phyloP scores from a whole-genome alignment of 92 coral and sea anemone species.

The Blastomussa wellsi region DNA sequence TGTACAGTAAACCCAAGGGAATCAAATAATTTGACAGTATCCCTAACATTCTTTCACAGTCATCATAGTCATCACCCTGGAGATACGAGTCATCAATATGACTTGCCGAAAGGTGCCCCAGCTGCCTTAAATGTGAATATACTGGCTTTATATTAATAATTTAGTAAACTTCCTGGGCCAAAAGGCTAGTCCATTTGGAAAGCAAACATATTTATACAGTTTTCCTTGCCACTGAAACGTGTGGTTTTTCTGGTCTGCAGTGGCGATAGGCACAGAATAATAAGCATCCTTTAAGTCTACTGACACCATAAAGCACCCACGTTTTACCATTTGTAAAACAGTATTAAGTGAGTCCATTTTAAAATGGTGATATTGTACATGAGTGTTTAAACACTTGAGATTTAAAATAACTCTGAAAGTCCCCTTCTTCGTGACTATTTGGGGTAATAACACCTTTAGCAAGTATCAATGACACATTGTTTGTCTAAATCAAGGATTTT shows the following conservation, averaged over 20 bases:
- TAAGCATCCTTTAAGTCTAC: slow-evolving; percentile 51
- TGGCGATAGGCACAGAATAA: slow-evolving; percentile 49
- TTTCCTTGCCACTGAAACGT: slow-evolving; percentile 51
- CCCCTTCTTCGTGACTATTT: neutral
- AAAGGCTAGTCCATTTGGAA: slow-evolving; percentile 57
- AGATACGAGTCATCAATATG: slow-evolving; percentile 52
- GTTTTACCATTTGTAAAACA: slow-evolving; percentile 30
- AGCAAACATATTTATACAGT: slow-evolving; percentile 51
- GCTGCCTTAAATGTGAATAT: slow-evolving; percentile 35
- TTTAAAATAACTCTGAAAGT: slow-evolving; percentile 44
- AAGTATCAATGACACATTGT: too few relatives aligned
- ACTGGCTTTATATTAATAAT: slow-evolving; percentile 58
- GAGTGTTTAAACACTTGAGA: slow-evolving; percentile 48
- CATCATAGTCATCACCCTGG: slow-evolving; percentile 39
- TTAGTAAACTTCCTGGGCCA: slow-evolving; percentile 60
- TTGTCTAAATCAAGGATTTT: too few relatives aligned
- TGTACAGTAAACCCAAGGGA: slow-evolving; percentile 25
- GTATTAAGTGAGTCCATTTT: slow-evolving; percentile 57
- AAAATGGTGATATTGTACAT: slow-evolving; percentile 55
- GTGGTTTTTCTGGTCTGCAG: slow-evolving; percentile 36
- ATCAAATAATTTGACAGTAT: slow-evolving; percentile 39
- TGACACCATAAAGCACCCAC: slow-evolving; percentile 51
- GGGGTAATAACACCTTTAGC: slow-evolving; percentile 7
- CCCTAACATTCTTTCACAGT: slow-evolving; percentile 40
- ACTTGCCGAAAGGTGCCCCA: slow-evolving; percentile 40